Base-by-base conservation (phyloP, 2,888 invertebrate species). In the Mechanitis mazaeus region DNA sequence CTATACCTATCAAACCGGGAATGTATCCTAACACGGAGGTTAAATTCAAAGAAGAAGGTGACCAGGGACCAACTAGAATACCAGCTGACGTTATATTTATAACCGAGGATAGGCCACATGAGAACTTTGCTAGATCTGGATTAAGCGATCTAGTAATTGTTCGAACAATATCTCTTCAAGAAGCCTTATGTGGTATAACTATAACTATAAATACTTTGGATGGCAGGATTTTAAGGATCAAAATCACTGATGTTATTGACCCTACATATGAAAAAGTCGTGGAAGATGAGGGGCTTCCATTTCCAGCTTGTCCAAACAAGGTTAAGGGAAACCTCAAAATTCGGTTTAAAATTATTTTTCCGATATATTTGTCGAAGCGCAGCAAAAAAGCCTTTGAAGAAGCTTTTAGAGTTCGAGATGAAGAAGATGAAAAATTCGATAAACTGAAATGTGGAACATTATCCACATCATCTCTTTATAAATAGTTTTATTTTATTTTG, bases 71-170 rank as follows among this genome's bases (percentile, higher is more conserved):
- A 0, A 93, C 93, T 2, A 92, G 92, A 72, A 93, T 94, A 69
- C 93, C 94, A 65, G 95, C 94, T 35, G 95, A 96, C 77, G 92
- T 96, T 0, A 90, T 95, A 64, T 95, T 96, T 75, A 88, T 94
- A 60, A 93, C 93, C 0, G 93, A 94, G 78, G 95, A 95, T 69
- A 91, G 93, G 63, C 93, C 93, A 0, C 94, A 95, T 75, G 91
- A 93, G 0, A 81, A 83, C 1, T 96, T 93, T 78, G 79, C 88
- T 45, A 91, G 95, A 59, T 92, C 94, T 46, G 93, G 92, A 1
- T 65, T 84, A 11, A 91, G 94, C 70, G 92, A 96, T 81, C 86
- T 96, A 46, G 76, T 93, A 7, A 93, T 93, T 78, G 85, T 86
- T 0, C 87, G 90, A 57, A 80, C 88, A 3, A 91, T 96, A 55